phyloP scores from a whole-genome alignment of 1,140 invertebrate genomes.

The Trichonephila inaurata region DNA sequence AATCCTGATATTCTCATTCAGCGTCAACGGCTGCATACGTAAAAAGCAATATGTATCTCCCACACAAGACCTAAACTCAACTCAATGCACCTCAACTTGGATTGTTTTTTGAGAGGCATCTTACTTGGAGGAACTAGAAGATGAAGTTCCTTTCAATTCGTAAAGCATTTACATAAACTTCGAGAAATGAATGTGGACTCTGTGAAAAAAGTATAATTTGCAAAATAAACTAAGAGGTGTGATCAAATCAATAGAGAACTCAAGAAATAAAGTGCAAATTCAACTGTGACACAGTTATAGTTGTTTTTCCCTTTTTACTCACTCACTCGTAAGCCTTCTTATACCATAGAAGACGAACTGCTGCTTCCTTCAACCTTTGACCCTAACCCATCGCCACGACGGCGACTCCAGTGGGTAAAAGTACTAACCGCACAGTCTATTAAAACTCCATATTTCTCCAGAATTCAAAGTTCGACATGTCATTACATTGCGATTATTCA shows the following conservation, averaged over 20 bases:
- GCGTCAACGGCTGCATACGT: too few species aligned
- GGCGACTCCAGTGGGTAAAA: constrained; percentile 37
- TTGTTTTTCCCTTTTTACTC: neutral
- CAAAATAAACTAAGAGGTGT: too few species aligned
- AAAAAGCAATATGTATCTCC: too few species aligned
- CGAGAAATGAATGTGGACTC: too few species aligned
- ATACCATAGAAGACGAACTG: neutral
- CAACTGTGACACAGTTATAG: neutral
- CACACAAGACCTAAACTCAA: too few species aligned
- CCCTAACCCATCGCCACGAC: constrained; percentile 57
- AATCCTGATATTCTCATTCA: too few species aligned
- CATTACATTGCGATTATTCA: constrained; percentile 71
- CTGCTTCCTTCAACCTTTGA: constrained; percentile 41
- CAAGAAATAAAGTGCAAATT: neutral
- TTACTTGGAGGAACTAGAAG: too few species aligned
- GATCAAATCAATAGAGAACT: neutral
- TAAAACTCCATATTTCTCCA: constrained; percentile 72
- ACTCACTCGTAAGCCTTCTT: neutral
- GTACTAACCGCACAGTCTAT: constrained; percentile 60
- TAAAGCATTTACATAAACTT: too few species aligned
- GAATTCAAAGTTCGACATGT: constrained; percentile 61
- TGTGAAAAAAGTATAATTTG: too few species aligned
- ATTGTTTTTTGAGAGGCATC: too few species aligned
- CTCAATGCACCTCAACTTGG: too few species aligned
- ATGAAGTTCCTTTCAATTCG: too few species aligned